A percentile compares a stretch with the other conserved stretches of the same genome.
phyloP scores from a whole-genome alignment of 2,888 invertebrate genomes.

The Pristionchus fissidentatus region DNA sequence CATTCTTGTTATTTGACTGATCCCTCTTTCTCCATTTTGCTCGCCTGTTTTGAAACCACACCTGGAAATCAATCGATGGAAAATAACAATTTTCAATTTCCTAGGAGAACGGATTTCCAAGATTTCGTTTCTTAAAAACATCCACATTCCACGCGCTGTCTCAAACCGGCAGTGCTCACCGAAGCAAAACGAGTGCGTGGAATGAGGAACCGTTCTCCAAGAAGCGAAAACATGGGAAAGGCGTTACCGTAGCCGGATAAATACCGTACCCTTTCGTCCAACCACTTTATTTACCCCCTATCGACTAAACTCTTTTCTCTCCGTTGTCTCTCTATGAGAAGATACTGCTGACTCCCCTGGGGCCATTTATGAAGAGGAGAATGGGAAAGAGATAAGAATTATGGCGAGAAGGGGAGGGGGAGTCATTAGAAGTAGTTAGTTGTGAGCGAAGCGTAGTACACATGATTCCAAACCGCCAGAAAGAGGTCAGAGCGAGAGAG shows the following conservation, averaged over 20 bases:
- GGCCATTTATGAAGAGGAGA: constrained; percentile 39
- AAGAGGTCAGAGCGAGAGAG: too few relatives aligned
- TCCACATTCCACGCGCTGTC: neutral
- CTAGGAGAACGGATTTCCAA: too few relatives aligned
- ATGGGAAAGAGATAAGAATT: constrained; percentile 41
- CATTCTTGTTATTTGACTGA: constrained; percentile 76
- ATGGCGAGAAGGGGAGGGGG: constrained; percentile 32
- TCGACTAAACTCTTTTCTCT: neutral
- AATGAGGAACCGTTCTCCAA: too few relatives aligned
- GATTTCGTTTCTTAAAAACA: too few relatives aligned
- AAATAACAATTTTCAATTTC: too few relatives aligned
- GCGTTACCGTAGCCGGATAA: too few relatives aligned
- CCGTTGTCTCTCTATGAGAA: neutral
- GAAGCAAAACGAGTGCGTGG: neutral
- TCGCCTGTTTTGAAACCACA: constrained; percentile 99
- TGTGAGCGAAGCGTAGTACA: too few relatives aligned
- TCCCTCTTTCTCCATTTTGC: constrained; percentile 99
- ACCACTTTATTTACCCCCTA: neutral
- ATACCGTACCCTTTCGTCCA: too few relatives aligned
- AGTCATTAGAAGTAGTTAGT: constrained; percentile 37
- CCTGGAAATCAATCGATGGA: too few relatives aligned
- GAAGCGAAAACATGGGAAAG: too few relatives aligned
- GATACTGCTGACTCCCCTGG: neutral
- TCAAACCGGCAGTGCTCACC: neutral
- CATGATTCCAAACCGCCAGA: too few relatives aligned